These are phyloP conservation scores for Nannoperca obscura DNA, from an alignment of 2,797 vertebrate species.

Conservation along the genomic window DNA sequence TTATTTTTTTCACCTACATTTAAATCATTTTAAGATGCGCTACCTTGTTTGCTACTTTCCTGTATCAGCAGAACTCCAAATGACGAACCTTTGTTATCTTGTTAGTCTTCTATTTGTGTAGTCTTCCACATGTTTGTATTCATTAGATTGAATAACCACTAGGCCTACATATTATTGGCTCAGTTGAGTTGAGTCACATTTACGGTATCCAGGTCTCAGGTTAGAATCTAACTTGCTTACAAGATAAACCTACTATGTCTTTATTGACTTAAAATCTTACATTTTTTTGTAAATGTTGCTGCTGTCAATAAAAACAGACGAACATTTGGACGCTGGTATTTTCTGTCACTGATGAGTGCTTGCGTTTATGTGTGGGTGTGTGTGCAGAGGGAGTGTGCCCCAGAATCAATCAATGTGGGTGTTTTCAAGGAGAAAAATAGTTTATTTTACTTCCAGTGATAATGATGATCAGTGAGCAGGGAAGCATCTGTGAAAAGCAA, in stretches of 20 bases:
- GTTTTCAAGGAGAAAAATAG: constrained; percentile 37
- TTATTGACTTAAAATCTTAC: background rate
- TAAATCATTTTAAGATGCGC: background rate
- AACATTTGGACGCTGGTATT: constrained; percentile 33
- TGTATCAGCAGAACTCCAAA: background rate
- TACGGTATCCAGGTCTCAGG: constrained; percentile 17
- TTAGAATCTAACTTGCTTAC: constrained; percentile 2
- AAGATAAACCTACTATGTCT: background rate
- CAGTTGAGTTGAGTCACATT: background rate
- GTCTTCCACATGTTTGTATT: constrained; percentile 9
- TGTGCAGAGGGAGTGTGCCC: background rate
- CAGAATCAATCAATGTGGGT: constrained; percentile 32
- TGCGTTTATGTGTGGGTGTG: background rate
- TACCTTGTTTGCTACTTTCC: background rate
- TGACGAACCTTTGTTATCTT: constrained; percentile 6
- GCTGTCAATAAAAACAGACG: constrained; percentile 54
- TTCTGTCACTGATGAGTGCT: constrained; percentile 23
- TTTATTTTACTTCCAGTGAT: constrained; percentile 26
- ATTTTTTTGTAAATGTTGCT: constrained; percentile 39
- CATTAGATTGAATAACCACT: background rate
- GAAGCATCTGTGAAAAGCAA: constrained; percentile 1
- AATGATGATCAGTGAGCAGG: constrained; percentile 42
- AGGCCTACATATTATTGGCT: background rate
- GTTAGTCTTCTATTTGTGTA: constrained; percentile 7
- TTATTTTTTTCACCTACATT: background rate